Evolutionary conservation across 2,797 vertebrate species (phyloP), one percentile per base, ranked within the genome.

Genomic region (Artibeus jamaicensis): DNA sequence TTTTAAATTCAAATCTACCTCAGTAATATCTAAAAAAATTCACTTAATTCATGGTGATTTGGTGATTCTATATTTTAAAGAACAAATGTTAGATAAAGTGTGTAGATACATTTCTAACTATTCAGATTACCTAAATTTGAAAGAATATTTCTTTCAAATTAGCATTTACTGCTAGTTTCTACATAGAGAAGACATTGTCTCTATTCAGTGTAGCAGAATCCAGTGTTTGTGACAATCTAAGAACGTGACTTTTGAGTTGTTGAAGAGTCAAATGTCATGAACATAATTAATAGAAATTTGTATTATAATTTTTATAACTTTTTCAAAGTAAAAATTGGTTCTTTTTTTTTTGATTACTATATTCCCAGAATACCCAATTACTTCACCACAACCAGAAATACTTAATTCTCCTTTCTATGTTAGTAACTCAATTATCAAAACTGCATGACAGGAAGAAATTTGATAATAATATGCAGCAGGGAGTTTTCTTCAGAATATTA

Each of bases 291-390:
- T n/a, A 21, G 34, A 65, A 65, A 90, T 89, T 90, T 93, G 7
- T n/a, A 85, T 93, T 89, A 70, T n/a, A 5, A 67, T 84, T 93
- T 93, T 81, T 57, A 70, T n/a, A 5, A 67, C 86, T 93, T 93
- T 81, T 57, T 21, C 57, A 29, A 70, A 93, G 93, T 89, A 92
- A 70, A 91, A 95, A 92, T 87, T 86, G 19, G 5, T 37, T n/a
- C n/a, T 76, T 87, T 5, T 82, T 85, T 92, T 91, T 91, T 89
- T n/a, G n/a, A 77, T 92, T 87, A 21, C 87, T 89, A 32, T 62
- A 53, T 94, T 98, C 96, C 97, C 78, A 50, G 55, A 84, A 93
- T 96, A 96, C 53, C 95, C 85, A 97, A 95, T 96, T 97, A 97
- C 62, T 92, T 97, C 59, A 87, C 59, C 42, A 77, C 83, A 94